phyloP scores from a whole-genome alignment of 2,797 vertebrate species.

The Micrastur ruficollis region DNA sequence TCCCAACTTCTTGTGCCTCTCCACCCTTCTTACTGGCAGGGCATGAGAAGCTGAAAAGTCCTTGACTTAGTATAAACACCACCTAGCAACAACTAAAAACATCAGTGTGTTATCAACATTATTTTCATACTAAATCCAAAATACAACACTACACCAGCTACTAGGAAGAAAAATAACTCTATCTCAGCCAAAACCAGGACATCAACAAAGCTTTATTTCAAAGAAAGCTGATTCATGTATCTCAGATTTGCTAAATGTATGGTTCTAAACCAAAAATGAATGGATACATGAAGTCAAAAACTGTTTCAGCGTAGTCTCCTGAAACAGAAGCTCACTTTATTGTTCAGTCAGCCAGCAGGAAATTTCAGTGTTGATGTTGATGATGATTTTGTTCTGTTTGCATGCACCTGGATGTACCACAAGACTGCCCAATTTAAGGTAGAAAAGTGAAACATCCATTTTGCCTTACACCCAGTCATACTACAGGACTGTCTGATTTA shows the following conservation, averaged over 20 bases:
- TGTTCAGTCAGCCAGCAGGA: neutral
- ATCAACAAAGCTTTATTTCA: neutral
- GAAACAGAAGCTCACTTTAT: neutral
- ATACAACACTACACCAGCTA: no score
- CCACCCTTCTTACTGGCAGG: no score
- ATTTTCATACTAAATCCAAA: no score
- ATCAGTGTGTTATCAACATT: no score
- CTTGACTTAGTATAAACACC: no score
- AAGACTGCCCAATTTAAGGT: neutral
- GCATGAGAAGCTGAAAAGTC: no score
- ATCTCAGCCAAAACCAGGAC: no score
- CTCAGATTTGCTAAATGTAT: neutral
- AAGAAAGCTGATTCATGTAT: neutral
- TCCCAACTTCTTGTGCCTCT: no score
- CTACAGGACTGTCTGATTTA: neutral
- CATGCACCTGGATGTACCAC: neutral
- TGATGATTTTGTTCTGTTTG: neutral
- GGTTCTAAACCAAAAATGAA: neutral
- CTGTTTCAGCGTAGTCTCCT: neutral
- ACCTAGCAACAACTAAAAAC: no score
- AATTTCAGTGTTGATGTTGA: neutral
- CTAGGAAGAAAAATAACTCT: no score
- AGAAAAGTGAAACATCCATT: neutral
- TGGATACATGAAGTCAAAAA: neutral
- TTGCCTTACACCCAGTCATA: neutral